phyloP scores from a whole-genome alignment of 2,888 invertebrate species.

The Palloptera scutellata region DNA sequence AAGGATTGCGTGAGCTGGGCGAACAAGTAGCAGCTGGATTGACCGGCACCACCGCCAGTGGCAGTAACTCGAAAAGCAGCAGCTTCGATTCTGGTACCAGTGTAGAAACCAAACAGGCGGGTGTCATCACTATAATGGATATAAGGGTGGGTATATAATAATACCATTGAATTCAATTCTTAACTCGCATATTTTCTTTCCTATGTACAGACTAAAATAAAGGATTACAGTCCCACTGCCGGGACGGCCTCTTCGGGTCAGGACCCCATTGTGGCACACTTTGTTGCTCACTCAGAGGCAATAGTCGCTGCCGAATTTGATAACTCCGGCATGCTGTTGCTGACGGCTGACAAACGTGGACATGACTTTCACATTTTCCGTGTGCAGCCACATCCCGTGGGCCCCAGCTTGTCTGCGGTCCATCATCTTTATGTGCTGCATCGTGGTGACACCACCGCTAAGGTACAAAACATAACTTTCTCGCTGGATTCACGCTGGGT shows the following conservation, averaged over 20 bases:
- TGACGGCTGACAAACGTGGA: slow-evolving; percentile 91
- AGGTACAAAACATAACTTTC: slow-evolving; percentile 92
- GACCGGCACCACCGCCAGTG: slow-evolving; percentile 71
- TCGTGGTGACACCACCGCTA: slow-evolving; percentile 94
- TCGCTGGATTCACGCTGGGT: slow-evolving; percentile 95
- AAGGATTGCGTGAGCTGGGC: slow-evolving; percentile 87
- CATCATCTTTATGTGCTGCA: slow-evolving; percentile 96
- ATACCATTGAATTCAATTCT: not conserved
- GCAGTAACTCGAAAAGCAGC: slow-evolving; percentile 62
- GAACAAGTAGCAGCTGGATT: slow-evolving; percentile 92
- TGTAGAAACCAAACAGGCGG: slow-evolving; percentile 77
- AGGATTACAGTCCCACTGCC: slow-evolving; percentile 61
- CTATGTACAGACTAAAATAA: slow-evolving; percentile 54
- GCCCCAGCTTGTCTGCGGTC: slow-evolving; percentile 84
- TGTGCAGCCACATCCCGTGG: slow-evolving; percentile 90
- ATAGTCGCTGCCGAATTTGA: slow-evolving; percentile 91
- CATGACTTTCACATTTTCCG: slow-evolving; percentile 97
- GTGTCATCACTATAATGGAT: slow-evolving; percentile 88
- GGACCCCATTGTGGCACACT: slow-evolving; percentile 85
- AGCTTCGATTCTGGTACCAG: slow-evolving; percentile 66
- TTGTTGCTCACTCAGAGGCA: slow-evolving; percentile 86
- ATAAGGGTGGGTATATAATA: slow-evolving; percentile 68
- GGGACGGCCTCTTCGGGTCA: slow-evolving; percentile 65
- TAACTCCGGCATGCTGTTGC: slow-evolving; percentile 84
- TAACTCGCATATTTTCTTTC: slow-evolving; percentile 2